Evolutionary conservation across 1,140 invertebrate species (phyloP), one percentile per base, ranked within the genome.

Genomic region (Lycorma delicatula): DNA sequence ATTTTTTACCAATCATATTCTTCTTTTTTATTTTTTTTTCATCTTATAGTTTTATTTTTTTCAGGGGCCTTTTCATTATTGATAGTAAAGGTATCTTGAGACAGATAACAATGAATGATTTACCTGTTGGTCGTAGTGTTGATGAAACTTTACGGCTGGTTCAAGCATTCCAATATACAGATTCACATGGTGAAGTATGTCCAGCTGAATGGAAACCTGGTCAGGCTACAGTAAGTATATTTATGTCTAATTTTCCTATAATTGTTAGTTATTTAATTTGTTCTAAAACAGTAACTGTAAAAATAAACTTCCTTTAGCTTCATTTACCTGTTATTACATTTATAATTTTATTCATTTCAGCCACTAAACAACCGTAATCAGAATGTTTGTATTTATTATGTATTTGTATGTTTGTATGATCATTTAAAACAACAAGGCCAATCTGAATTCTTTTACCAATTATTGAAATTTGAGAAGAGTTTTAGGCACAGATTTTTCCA

Each of bases 121-220:
- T 85, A n/a, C 82, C 82, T 27, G 81, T 84, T n/a, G 82, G 82
- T 1, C 66, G 82, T 26, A 81, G 78, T 50, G 81, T 84, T 0
- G 83, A 86, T 67, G 83, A 86, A 70, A 84, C 82, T 5, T 62
- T 86, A 12, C 69, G 83, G 27, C 65, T 86, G 3, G 79, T 86
- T 3, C 81, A 86, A 68, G 83, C 83, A 13, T 86, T 85, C 68
- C 81, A 85, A 68, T 84, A 81, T 66, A 83, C 81, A 16, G 83
- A 86, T 63, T 71, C 75, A 55, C 79, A 84, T 67, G 83, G 83
- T 9, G 70, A 73, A 64, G 70, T 87, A 12, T 87, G 85, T 67
- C 85, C 85, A 53, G 85, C 83, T 57, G 79, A 78, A 11, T 87
- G 85, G 85, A 83, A 79, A 69, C 85, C 85, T 16, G 85, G 85